Base-by-base conservation (phyloP, 2,797 vertebrate genomes). In the Rhinogobio ventralis region DNA sequence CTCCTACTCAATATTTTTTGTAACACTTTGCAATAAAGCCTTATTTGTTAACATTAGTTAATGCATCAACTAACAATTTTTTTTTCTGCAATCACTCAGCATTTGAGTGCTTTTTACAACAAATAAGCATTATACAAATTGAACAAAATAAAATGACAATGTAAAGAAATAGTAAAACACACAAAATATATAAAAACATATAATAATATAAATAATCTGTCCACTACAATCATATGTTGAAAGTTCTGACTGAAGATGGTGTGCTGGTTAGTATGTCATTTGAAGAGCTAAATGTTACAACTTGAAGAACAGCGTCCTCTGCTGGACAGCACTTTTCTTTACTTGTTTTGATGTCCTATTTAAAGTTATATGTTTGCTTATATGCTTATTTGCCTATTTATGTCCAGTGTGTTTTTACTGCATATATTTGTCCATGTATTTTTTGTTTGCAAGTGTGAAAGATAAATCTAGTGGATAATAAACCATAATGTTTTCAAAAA, bases 241-340 rank as follows among this genome's bases (percentile, higher is more conserved):
- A 10, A 3, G 72, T 53, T 33, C 72, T 74, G 28, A 74, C 28
- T 74, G 9, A 7, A 74, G 28, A 33, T 33, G 28, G 19, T 39
- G 74, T 39, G 30, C 33, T 39, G 36, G 13, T 45, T 25, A 19
- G 4, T 25, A 19, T 39, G 13, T 62, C 15, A 62, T 28, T 20
- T 30, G 15, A 53, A 36, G 19, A 45, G n/a, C 1, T 25, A 62
- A 62, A 78, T 25, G 62, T 55, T 55, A 42, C 46, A 19, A 1
- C 79, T 81, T 81, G 33, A 82, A 49, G 67, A 82, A 82, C 80
- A 82, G 80, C 68, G 53, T 23, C 39, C 68, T 82, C 80, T 82
- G 39, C 67, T 82, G 80, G 79, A 55, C 8, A 71, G 25, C 19
- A 23, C 1, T 4, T 20, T 46, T 20, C 36, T 66, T 49, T 17